Base-by-base conservation (phyloP, 2,888 invertebrate species). In the Matsumyia berberina region DNA sequence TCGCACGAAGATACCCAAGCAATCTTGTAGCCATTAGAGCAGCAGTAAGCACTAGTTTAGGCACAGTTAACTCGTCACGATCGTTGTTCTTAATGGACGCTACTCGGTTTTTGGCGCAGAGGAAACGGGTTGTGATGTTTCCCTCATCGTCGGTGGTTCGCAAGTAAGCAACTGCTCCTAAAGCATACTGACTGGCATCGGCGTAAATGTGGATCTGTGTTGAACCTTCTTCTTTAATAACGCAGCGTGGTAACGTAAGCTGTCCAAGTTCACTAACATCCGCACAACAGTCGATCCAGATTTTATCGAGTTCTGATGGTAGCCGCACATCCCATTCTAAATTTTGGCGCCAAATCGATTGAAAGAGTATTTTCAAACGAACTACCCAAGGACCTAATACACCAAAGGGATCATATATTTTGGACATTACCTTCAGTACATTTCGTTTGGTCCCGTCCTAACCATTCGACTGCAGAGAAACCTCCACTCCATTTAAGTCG, bases 281-380 rank as follows among this genome's bases (percentile, higher is more conserved):
- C 11, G 67, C n/a, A 33, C 53, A 66, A 12, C 51, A 39, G 8
- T 19, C 24, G 5, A 51, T 31, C 51, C 51, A 53, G 4, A 62
- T 51, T 11, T 29, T 49, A 6, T 58, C 37, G 6, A 42, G 51
- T 24, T 72, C 53, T 15, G 42, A 9, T 42, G 55, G 8, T 5
- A 72, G 17, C 3, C 33, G 2, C 33, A 53, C 42, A 42, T 73
- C 42, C 60, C 73, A 62, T 12, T 53, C 72, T 42, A 62, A n/a
- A n/a, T n/a, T n/a, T n/a, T n/a, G n/a, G n/a, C n/a, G n/a, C n/a
- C n/a, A n/a, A n/a, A n/a, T n/a, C 12, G 46, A 49, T 51, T 72
- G 72, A 35, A 60, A 72, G n/a, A 72, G 51, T 6, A 62, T 72
- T 12, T 60, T 74, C 39, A 57, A 31, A 2, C 46, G 66, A 37